Evolutionary conservation across 2,888 invertebrate species (phyloP).

Genomic region (Andrena bucephala): DNA sequence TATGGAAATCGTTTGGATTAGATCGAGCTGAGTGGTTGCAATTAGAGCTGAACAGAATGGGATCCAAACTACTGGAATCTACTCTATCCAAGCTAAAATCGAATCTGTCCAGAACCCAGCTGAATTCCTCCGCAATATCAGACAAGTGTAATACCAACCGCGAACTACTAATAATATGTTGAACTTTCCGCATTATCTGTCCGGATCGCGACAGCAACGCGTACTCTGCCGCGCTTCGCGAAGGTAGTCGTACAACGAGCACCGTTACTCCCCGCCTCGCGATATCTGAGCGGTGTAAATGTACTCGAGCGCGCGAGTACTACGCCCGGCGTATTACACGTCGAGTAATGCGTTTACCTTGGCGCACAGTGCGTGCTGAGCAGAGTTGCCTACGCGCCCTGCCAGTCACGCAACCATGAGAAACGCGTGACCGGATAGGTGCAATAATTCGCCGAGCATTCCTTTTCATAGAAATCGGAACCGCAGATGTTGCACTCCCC

Average conservation of each 20-base stretch:
- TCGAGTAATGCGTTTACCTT: constrained; percentile 61
- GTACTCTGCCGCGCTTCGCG: constrained; percentile 20
- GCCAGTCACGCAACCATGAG: constrained; percentile 51
- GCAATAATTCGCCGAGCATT: constrained; percentile 16
- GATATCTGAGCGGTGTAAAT: constrained; percentile 42
- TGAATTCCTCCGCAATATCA: too few species aligned
- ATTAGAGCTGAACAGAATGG: too few species aligned
- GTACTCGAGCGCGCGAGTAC: constrained; percentile 51
- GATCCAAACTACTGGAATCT: too few species aligned
- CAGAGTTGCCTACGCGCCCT: constrained; percentile 40
- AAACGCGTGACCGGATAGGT: constrained; percentile 52
- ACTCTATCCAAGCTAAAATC: too few species aligned
- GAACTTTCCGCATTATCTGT: too few species aligned
- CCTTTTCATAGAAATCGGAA: constrained; percentile 11
- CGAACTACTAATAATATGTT: too few species aligned
- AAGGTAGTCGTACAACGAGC: constrained; percentile 65
- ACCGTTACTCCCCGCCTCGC: constrained; percentile 67
- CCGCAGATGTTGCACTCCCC: not conserved
- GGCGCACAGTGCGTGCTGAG: constrained; percentile 30
- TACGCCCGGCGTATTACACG: constrained; percentile 46
- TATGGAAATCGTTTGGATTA: not conserved
- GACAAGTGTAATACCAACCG: too few species aligned
- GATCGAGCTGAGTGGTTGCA: not conserved
- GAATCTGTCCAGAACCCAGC: too few species aligned
- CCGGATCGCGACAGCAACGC: not conserved